These are phyloP conservation scores for Helarctos malayanus DNA, from an alignment of 2,797 vertebrate species.

Conservation along the genomic window DNA sequence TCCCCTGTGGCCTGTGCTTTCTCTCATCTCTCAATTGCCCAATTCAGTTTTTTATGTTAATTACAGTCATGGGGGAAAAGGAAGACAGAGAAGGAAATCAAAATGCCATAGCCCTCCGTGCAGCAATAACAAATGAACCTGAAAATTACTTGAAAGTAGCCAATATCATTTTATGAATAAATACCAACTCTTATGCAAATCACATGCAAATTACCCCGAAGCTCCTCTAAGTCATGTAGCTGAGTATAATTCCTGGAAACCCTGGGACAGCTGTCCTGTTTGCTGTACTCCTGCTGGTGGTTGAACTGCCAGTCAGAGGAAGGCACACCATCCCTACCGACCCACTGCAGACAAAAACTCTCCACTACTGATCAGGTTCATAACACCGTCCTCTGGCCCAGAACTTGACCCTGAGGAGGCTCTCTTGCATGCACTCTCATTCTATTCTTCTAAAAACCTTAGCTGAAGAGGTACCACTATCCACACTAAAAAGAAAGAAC, in stretches of 20 bases:
- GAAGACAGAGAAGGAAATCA: constrained; percentile 1
- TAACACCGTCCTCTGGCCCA: neutral
- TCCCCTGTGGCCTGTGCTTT: neutral
- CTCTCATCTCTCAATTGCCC: neutral
- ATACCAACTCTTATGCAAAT: constrained; percentile 17
- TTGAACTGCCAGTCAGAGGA: neutral
- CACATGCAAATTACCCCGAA: neutral
- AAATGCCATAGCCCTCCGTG: neutral
- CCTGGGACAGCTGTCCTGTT: neutral
- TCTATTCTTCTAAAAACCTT: neutral
- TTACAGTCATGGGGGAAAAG: neutral
- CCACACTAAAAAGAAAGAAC: neutral
- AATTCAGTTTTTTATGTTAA: neutral
- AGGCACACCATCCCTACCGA: neutral
- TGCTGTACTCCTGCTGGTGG: neutral
- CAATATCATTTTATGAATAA: constrained; percentile 6
- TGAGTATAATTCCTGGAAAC: neutral
- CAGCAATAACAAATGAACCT: constrained; percentile 40
- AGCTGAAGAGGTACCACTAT: neutral
- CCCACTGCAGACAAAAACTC: neutral
- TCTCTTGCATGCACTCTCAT: neutral
- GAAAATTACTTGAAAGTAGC: constrained; percentile 50
- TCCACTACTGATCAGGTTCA: neutral
- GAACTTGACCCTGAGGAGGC: neutral
- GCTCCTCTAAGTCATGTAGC: neutral